These are phyloP conservation scores for Elysia chlorotica DNA, from an alignment of 1,140 invertebrate genomes.

Conservation along the genomic window DNA sequence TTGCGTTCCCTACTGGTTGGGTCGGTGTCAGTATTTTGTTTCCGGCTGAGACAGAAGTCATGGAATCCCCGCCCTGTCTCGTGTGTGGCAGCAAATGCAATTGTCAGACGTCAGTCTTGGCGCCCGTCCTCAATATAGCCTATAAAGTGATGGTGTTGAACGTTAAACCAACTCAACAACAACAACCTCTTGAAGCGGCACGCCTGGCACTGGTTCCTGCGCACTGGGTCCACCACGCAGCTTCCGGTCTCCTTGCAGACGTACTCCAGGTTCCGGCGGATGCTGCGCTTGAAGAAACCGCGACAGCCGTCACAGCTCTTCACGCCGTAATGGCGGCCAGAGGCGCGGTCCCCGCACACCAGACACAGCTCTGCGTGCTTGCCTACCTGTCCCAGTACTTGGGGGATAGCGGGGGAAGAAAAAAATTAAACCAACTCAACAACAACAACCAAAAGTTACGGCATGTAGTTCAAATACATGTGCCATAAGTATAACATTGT, in stretches of 20 bases:
- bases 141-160: too few species aligned
- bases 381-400: conserved; percentile 13
- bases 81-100: too few species aligned
- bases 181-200: conserved; percentile 91
- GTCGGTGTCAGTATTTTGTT: too few species aligned
- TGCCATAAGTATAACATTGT: too few species aligned
- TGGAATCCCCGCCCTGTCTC: too few species aligned
- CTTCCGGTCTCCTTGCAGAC: conserved; percentile 85
- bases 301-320: conserved; percentile 70
- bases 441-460: too few species aligned
- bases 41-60: too few species aligned
- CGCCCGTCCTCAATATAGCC: too few species aligned
- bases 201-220: conserved; percentile 93
- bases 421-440: background rate
- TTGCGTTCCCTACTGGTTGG: too few species aligned
- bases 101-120: too few species aligned
- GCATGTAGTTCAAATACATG: too few species aligned
- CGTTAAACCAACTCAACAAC: too few species aligned
- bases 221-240: conserved; percentile 88
- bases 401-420: background rate
- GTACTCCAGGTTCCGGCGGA: conserved; percentile 81
- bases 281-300: conserved; percentile 91
- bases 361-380: conserved; percentile 69
- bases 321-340: conserved; percentile 63
- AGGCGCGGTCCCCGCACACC: conserved; percentile 63